phyloP scores from a whole-genome alignment of 2,797 vertebrate genomes.

The Tapirus indicus region DNA sequence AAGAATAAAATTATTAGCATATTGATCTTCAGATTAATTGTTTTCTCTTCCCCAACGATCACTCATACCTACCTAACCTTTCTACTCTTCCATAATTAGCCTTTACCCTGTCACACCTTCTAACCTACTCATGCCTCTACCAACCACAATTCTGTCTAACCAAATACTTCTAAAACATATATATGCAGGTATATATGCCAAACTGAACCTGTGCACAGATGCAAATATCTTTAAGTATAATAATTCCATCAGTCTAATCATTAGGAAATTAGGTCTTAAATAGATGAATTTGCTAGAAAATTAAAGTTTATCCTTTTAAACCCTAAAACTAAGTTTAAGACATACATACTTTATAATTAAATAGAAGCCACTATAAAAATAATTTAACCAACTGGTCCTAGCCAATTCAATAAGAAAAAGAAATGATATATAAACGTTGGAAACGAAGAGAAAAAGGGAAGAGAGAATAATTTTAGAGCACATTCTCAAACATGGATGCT shows the following conservation, averaged over 20 bases:
- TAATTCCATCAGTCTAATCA: not conserved
- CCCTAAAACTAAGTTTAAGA: conserved; percentile 2
- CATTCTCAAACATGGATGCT: not conserved
- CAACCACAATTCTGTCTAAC: conserved; percentile 19
- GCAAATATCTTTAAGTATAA: conserved; percentile 34
- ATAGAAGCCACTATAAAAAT: conserved; percentile 5
- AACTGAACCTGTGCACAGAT: not conserved
- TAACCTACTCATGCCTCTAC: not conserved
- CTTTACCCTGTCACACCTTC: conserved; percentile 8
- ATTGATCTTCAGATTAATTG: not conserved
- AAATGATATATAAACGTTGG: not conserved
- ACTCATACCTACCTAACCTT: not conserved
- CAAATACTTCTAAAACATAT: not conserved
- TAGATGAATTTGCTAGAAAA: not conserved
- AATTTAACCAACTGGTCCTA: not conserved
- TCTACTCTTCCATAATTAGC: not conserved
- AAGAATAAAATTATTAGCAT: conserved; percentile 17
- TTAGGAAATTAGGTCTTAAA: conserved; percentile 28
- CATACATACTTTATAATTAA: not conserved
- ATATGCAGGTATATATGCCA: not conserved
- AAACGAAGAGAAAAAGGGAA: not conserved
- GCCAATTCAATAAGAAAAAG: not conserved
- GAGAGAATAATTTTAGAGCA: not conserved
- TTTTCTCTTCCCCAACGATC: not conserved
- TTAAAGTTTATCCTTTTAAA: not conserved